A percentile compares a stretch with the other conserved stretches of the same genome.
Conservation (phyloP, 30 jellyfish, hydroid and myxozoan species). For the Nemopilema nomurai region DNA sequence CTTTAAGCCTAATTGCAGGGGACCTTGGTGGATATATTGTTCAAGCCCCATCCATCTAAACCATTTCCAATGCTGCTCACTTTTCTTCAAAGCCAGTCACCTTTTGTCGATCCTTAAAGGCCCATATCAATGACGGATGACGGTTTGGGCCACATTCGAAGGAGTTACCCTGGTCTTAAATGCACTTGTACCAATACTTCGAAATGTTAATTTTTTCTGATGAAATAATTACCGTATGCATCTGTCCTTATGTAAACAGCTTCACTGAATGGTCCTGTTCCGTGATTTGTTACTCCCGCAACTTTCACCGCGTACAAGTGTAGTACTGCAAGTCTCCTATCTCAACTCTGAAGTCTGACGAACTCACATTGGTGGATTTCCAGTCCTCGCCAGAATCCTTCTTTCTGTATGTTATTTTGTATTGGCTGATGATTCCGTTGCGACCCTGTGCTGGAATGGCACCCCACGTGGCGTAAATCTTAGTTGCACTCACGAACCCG, state of each 20-base stretch:
- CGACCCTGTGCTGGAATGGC: constrained; percentile 26
- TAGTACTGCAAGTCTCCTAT: constrained; percentile 21
- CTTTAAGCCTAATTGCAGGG: no score
- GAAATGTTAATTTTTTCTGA: no score
- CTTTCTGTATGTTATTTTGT: constrained; percentile 18
- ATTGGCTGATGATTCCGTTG: constrained; percentile 37
- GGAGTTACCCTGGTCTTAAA: no score
- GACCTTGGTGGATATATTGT: no score
- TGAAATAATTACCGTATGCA: constrained; percentile 42
- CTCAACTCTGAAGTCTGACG: background rate
- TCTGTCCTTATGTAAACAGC: constrained; percentile 40
- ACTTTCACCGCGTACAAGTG: constrained; percentile 43
- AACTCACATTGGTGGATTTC: constrained; percentile 6
- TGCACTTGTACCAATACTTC: background rate
- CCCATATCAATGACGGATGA: no score
- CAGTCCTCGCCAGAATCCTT: constrained; percentile 18
- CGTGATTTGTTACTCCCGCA: constrained; percentile 44
- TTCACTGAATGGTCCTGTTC: constrained; percentile 43
- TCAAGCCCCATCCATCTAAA: no score
- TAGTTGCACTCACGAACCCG: constrained; percentile 16
- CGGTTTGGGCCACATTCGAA: no score
- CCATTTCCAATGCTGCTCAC: no score
- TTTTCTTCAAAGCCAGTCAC: no score
- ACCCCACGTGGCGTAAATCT: constrained; percentile 23
- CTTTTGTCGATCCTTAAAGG: no score